Percentiles rank a stretch among this genome's conserved stretches.
These are phyloP conservation scores for Lissonota sp. DNA, from an alignment of 2,888 invertebrate species.

Conservation along the genomic window DNA sequence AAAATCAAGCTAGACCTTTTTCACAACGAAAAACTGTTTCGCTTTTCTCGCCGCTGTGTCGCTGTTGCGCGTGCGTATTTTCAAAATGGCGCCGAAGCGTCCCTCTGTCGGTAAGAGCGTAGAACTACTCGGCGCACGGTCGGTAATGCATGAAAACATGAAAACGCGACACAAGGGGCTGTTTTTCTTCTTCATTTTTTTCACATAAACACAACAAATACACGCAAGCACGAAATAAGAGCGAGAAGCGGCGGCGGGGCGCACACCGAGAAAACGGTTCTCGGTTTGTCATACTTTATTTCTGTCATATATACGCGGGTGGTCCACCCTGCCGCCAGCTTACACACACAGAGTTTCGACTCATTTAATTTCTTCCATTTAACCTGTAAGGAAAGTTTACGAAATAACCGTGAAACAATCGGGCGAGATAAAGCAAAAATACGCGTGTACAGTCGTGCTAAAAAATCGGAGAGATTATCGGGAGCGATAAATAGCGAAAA, in stretches of 20 bases:
- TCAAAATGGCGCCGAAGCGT: too few species aligned
- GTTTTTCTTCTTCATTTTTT: background rate
- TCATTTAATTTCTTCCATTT: slow-evolving; percentile 29
- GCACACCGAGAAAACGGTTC: background rate
- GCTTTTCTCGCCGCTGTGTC: too few species aligned
- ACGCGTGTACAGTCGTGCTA: background rate
- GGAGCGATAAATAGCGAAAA: background rate
- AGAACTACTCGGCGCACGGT: too few species aligned
- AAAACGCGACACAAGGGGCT: slow-evolving; percentile 45
- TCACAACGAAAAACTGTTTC: too few species aligned
- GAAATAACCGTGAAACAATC: background rate
- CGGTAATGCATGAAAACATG: background rate
- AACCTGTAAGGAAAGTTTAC: background rate
- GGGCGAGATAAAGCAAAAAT: background rate
- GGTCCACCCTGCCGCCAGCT: slow-evolving; percentile 30
- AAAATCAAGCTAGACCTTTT: too few species aligned
- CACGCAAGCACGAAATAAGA: background rate
- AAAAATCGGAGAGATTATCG: background rate
- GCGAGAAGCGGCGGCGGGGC: background rate
- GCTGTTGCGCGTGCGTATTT: too few species aligned
- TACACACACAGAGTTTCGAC: slow-evolving; percentile 18
- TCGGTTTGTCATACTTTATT: slow-evolving; percentile 52
- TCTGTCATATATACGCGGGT: slow-evolving; percentile 43
- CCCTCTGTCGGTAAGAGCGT: too few species aligned
- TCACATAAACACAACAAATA: background rate